These are phyloP conservation scores for Guaruba guarouba DNA, from an alignment of 2,113 vertebrate species.

Conservation along the genomic window DNA sequence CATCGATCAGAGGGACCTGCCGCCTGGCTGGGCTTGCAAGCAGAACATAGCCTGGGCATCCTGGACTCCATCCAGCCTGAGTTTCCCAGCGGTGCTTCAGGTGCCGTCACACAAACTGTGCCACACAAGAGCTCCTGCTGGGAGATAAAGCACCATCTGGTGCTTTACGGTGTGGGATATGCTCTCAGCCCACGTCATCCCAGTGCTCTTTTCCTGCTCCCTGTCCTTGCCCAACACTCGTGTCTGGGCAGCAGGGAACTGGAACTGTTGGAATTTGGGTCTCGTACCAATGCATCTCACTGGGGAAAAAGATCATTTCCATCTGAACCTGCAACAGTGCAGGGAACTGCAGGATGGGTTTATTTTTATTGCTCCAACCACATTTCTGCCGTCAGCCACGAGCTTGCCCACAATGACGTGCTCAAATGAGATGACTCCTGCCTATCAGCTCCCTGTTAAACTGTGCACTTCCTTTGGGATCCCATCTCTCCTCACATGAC, in stretches of 20 bases:
- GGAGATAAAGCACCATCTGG: no score
- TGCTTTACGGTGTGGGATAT: neutral
- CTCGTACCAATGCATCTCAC: neutral
- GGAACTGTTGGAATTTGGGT: neutral
- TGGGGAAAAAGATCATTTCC: neutral
- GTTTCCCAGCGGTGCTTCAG: neutral
- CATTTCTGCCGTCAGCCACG: neutral
- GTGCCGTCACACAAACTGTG: neutral
- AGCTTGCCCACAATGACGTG: neutral
- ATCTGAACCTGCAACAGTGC: fast-evolving
- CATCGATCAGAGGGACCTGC: neutral
- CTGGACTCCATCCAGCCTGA: neutral
- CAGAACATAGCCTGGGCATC: neutral
- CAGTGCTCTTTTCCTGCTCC: neutral
- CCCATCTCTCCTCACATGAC: neutral
- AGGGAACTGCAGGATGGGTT: neutral
- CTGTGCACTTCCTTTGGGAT: neutral
- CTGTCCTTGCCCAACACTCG: neutral
- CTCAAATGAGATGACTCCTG: neutral
- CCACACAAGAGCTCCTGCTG: neutral
- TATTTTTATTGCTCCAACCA: neutral
- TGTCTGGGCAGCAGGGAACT: neutral
- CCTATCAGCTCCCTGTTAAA: neutral
- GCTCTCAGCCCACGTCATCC: neutral
- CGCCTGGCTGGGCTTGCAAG: neutral